Percentiles rank a stretch among this genome's conserved stretches.
These are phyloP conservation scores for Drosophila dives DNA, from an alignment of 2,888 invertebrate species.

Conservation along the genomic window DNA sequence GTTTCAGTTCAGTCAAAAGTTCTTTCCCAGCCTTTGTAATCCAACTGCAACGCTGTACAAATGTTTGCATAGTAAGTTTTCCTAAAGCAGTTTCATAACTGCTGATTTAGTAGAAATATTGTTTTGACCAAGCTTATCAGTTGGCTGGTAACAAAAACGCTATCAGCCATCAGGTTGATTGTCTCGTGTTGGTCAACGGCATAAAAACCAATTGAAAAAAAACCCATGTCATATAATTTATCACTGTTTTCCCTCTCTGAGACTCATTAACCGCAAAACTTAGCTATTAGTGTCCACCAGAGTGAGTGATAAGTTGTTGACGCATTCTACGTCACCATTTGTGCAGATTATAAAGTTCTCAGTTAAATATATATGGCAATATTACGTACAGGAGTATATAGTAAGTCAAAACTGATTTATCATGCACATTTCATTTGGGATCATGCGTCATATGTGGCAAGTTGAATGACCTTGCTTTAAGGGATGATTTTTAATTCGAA, in stretches of 20 bases:
- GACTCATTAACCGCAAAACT: too few species aligned
- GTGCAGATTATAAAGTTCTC: slow-evolving; percentile 16
- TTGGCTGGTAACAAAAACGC: slow-evolving; percentile 22
- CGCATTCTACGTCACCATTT: slow-evolving; percentile 62
- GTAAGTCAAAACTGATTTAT: slow-evolving; percentile 44
- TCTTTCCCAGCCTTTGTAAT: not conserved
- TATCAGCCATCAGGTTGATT: slow-evolving; percentile 18
- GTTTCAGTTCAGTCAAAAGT: not conserved
- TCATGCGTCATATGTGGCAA: slow-evolving; percentile 44
- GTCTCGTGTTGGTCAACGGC: slow-evolving; percentile 14
- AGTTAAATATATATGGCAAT: slow-evolving; percentile 5
- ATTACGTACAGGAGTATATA: not conserved
- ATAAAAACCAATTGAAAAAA: slow-evolving; percentile 56
- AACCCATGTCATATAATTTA: slow-evolving; percentile 43
- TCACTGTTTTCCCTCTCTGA: slow-evolving; percentile 34
- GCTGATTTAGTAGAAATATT: slow-evolving; percentile 1
- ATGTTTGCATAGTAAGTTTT: not conserved
- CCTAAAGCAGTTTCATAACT: slow-evolving; percentile 9
- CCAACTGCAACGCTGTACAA: slow-evolving; percentile 8
- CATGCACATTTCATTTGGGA: slow-evolving; percentile 15
- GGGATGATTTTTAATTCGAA: not conserved
- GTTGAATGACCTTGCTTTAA: not conserved
- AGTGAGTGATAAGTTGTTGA: slow-evolving; percentile 44
- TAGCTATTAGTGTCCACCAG: not conserved
- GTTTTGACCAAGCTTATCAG: slow-evolving; percentile 14